Conservation (phyloP, 2,888 invertebrate genomes). For the Plebejus argus region DNA sequence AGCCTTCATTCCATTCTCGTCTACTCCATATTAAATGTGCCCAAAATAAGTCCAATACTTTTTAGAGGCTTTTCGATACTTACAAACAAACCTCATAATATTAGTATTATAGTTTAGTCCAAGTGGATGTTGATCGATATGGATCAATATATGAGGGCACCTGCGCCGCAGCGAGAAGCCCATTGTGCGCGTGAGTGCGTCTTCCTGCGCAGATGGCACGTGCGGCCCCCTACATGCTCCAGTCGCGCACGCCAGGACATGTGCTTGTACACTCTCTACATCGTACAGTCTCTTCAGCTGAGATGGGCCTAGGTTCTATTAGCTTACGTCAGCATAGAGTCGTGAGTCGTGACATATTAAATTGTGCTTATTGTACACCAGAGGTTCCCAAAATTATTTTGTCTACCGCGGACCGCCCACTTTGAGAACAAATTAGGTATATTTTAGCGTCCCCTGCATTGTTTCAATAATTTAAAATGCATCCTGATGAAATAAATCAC, state of each 20-base stretch:
- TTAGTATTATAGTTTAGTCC: background rate
- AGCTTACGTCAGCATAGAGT: background rate
- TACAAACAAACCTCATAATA: background rate
- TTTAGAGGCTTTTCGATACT: background rate
- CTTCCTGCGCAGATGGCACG: slow-evolving; percentile 78
- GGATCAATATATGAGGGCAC: slow-evolving; percentile 38
- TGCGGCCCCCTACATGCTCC: slow-evolving; percentile 52
- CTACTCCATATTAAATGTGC: background rate
- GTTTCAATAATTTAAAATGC: too few relatives aligned
- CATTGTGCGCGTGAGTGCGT: slow-evolving; percentile 69
- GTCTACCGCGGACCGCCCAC: too few relatives aligned
- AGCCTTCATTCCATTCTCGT: too few relatives aligned
- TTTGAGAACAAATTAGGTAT: too few relatives aligned
- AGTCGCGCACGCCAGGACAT: slow-evolving; percentile 11
- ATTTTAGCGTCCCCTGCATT: too few relatives aligned
- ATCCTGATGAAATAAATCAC: too few relatives aligned
- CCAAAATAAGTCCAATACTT: background rate
- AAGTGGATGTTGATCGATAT: background rate
- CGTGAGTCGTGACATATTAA: too few relatives aligned
- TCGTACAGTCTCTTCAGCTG: background rate
- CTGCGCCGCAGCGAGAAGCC: slow-evolving; percentile 57
- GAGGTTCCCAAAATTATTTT: too few relatives aligned
- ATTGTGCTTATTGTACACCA: too few relatives aligned
- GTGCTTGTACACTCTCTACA: background rate
- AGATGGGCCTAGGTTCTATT: background rate